phyloP scores from a whole-genome alignment of 2,113 vertebrate species.

The Pangasianodon gigas region DNA sequence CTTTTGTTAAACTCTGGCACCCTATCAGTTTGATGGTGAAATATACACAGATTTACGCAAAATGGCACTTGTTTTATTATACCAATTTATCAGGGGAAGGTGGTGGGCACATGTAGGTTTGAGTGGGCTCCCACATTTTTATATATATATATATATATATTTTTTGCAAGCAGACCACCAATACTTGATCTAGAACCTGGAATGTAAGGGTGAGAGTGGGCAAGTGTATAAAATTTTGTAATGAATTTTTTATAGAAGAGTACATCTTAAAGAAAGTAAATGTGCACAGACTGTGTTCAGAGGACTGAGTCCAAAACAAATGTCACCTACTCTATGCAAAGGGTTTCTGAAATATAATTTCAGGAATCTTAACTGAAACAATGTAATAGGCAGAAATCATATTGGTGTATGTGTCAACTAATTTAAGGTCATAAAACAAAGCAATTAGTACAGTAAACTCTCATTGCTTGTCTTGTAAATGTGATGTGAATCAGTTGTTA shows the following conservation, averaged over 20 bases:
- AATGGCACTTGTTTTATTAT: background rate
- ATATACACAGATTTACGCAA: background rate
- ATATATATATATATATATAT: too few relatives aligned
- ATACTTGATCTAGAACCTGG: background rate
- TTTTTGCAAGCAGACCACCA: background rate
- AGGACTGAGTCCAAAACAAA: too few relatives aligned
- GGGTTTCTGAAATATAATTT: background rate
- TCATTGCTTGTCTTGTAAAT: conserved; percentile 50
- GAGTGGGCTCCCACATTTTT: background rate
- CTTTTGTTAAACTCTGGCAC: background rate
- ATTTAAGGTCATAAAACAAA: background rate
- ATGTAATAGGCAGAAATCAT: background rate
- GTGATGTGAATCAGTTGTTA: conserved; percentile 49
- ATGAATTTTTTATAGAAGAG: too few relatives aligned
- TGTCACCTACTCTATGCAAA: background rate
- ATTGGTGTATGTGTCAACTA: background rate
- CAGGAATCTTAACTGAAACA: background rate
- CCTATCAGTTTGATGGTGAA: background rate
- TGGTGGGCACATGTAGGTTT: too few relatives aligned
- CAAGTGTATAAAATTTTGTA: too few relatives aligned
- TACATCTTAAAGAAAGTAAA: too few relatives aligned
- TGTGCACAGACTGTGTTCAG: too few relatives aligned
- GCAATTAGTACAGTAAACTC: conserved; percentile 3
- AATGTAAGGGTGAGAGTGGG: background rate
- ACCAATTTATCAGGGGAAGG: background rate